Percentiles rank a stretch among this genome's conserved stretches.
Conservation (phyloP, 2,888 invertebrate species). For the Nasonovia ribisnigri region DNA sequence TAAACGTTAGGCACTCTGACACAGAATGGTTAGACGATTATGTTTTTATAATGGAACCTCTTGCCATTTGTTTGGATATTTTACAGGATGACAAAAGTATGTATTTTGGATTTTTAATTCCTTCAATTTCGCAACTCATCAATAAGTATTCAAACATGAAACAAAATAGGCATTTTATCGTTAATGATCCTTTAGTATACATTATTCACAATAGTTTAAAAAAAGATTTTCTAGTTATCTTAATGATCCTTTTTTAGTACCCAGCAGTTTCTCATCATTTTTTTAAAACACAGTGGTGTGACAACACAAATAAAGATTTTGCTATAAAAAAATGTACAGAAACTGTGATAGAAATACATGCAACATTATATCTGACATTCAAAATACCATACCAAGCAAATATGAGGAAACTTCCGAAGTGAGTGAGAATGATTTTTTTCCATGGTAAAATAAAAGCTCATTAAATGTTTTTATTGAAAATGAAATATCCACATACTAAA, state of each 20-base stretch:
- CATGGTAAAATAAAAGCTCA: too few species aligned
- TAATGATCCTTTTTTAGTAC: constrained; percentile 2
- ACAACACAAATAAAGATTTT: not conserved
- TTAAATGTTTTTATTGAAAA: too few species aligned
- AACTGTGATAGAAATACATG: not conserved
- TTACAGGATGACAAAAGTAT: constrained; percentile 18
- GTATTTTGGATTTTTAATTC: constrained; percentile 39
- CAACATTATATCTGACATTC: not conserved
- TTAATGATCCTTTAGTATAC: not conserved
- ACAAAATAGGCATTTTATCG: not conserved
- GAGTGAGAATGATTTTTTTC: too few species aligned
- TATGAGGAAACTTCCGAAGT: too few species aligned
- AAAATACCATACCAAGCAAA: constrained; percentile 16
- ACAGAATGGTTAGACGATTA: constrained; percentile 14
- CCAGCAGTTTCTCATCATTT: constrained; percentile 24
- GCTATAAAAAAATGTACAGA: not conserved
- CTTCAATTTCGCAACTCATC: constrained; percentile 21
- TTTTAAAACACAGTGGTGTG: constrained; percentile 21
- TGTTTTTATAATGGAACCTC: constrained; percentile 40
- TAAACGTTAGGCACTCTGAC: not conserved
- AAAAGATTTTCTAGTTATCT: not conserved
- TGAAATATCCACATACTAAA: not conserved
- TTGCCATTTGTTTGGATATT: not conserved
- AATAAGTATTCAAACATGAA: constrained; percentile 3
- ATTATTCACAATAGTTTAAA: not conserved